Percentiles rank a stretch among this genome's conserved stretches.
These are phyloP conservation scores for Ornithoptera priamus DNA, from an alignment of 2,888 invertebrate species.

Conservation along the genomic window DNA sequence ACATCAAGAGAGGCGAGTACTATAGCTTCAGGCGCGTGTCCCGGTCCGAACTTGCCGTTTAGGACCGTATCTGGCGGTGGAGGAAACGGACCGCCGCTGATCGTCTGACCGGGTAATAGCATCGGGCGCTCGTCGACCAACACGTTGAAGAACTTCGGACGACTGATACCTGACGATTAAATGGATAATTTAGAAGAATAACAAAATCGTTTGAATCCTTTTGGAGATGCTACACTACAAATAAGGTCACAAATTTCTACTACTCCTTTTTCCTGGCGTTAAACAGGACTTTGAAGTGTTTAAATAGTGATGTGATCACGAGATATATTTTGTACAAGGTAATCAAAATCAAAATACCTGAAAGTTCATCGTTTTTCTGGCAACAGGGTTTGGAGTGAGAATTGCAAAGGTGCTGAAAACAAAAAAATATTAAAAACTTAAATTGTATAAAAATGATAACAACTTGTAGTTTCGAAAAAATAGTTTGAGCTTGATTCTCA, in stretches of 20 bases:
- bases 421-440: neutral
- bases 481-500: neutral
- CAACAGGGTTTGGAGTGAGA: constrained; percentile 83
- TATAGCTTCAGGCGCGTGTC: constrained; percentile 35
- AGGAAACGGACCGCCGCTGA: constrained; percentile 44
- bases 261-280: no score
- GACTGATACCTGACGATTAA: neutral
- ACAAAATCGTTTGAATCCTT: no score
- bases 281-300: no score
- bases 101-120: constrained; percentile 49
- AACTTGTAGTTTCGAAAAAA: neutral
- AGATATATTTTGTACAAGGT: no score
- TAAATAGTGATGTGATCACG: no score
- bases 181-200: no score
- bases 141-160: constrained; percentile 63
- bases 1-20: constrained; percentile 33
- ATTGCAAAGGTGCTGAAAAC: constrained; percentile 82
- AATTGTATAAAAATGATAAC: neutral
- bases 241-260: no score
- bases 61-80: constrained; percentile 37
- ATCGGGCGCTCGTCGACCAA: constrained; percentile 58
- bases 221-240: no score
- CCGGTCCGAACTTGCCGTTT: constrained; percentile 39
- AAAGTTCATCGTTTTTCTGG: constrained; percentile 58
- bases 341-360: constrained; percentile 43